Base-by-base conservation (phyloP, 2,888 invertebrate genomes). In the Acrocyrtus sp. region DNA sequence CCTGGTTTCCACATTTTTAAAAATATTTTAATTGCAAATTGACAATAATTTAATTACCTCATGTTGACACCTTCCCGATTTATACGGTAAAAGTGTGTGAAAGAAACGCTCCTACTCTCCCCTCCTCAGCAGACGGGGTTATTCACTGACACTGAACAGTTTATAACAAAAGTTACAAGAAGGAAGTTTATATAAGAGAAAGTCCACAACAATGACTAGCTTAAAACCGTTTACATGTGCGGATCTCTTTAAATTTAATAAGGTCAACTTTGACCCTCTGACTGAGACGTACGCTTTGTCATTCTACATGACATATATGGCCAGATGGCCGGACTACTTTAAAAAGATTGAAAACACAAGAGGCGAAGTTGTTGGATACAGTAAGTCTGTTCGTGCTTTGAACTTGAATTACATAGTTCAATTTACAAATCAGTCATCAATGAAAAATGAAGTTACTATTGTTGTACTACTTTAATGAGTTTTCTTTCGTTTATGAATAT, bases 301-400 rank as follows among this genome's bases (percentile, higher is more conserved):
- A 6, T 99, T 99, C 86, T 99, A 99, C 83, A 93, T 98, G 86
- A 96, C 97, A 83, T 99, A 99, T 86, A 86, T 98, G 83, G 95
- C 96, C 10, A 95, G 96, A 83, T 98, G 98, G 98, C 98, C 98
- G 0, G 98, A 99, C 85, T 98, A 96, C 85, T 98, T 98, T 85
- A 95, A 96, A 88, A 93, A 96, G 19, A 96, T 96, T 2, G 98
- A 98, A 87, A 93, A 97, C 19, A 95, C 97, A 3, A 93, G 91
- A 84, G 98, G 96, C 3, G 93, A 95, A 86, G 95, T 98, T 74
- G 98, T 99, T 96, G 99, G 98, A 78, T 99, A 99, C 84, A 98
- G 98, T 98, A 87, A 89, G 91, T 88, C 66, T 54, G 15, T 19
- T 56, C 27, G 34, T 26, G 48, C 41, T 15, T 39, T n/a, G n/a